These are phyloP conservation scores for Chaetophractus vellerosus DNA, from an alignment of 2,797 vertebrate genomes.

Conservation along the genomic window DNA sequence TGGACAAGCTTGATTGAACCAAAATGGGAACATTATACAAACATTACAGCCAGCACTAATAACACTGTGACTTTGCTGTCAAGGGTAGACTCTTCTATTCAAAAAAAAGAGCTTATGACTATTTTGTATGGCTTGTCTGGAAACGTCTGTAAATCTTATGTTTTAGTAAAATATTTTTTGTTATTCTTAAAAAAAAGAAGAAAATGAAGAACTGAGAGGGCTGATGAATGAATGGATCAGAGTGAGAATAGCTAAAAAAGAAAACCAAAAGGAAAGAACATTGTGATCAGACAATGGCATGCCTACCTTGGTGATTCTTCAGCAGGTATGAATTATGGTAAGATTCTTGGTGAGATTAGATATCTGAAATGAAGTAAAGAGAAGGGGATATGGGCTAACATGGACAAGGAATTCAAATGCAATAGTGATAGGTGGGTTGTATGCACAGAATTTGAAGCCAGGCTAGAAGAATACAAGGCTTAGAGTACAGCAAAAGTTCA, in stretches of 20 bases:
- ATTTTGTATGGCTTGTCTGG: too few species aligned
- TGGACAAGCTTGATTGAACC: too few species aligned
- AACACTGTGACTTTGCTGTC: too few species aligned
- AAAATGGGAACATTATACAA: too few species aligned
- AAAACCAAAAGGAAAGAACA: not conserved
- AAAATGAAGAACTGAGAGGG: not conserved
- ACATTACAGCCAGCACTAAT: too few species aligned
- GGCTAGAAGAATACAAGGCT: not conserved
- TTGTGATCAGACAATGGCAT: not conserved
- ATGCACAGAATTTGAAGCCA: not conserved
- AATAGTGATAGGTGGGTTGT: not conserved
- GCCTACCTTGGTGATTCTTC: not conserved
- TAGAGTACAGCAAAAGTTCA: not conserved
- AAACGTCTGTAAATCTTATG: too few species aligned
- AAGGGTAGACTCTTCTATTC: too few species aligned
- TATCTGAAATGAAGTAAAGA: not conserved
- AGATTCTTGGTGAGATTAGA: not conserved
- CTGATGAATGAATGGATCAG: not conserved
- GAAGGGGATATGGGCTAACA: not conserved
- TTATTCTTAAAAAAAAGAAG: too few species aligned
- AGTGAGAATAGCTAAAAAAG: constrained; percentile 36
- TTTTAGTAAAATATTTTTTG: too few species aligned
- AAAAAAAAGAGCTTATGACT: too few species aligned
- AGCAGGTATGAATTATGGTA: not conserved
- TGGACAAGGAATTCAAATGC: not conserved